Evolutionary conservation across 2,797 vertebrate genomes (phyloP).

Genomic region (Anas bernieri): DNA sequence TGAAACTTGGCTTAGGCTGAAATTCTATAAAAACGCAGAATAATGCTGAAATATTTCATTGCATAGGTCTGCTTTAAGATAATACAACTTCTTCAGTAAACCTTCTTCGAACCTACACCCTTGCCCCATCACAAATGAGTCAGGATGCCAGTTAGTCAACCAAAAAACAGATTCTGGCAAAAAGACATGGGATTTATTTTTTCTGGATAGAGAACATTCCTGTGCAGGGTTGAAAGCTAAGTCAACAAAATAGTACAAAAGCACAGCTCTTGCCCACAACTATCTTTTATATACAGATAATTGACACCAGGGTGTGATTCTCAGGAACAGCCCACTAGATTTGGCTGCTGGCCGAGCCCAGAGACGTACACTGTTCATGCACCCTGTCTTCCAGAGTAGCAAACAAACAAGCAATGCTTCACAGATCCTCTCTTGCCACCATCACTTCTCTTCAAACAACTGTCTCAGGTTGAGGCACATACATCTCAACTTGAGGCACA

Average conservation of each 20-base stretch:
- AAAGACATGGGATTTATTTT: slow-evolving; percentile 34
- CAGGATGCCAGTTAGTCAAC: slow-evolving; percentile 61
- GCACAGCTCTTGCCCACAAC: slow-evolving; percentile 26
- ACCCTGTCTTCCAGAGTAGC: not conserved
- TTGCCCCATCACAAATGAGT: slow-evolving; percentile 53
- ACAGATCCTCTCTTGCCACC: not conserved
- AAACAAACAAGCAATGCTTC: not conserved
- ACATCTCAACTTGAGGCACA: not conserved
- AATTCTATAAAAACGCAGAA: slow-evolving; percentile 34
- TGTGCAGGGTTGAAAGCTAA: slow-evolving; percentile 51
- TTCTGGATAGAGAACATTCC: slow-evolving; percentile 60
- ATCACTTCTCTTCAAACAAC: not conserved
- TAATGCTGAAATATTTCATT: slow-evolving; percentile 50
- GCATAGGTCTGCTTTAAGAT: slow-evolving; percentile 45
- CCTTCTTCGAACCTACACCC: slow-evolving; percentile 43
- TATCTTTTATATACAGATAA: slow-evolving; percentile 17
- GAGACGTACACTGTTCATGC: not conserved
- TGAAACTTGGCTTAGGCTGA: slow-evolving; percentile 1
- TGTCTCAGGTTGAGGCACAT: not conserved
- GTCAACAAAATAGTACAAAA: slow-evolving; percentile 59
- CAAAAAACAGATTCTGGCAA: slow-evolving; percentile 25
- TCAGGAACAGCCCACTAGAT: not conserved
- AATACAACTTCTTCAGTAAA: slow-evolving; percentile 60
- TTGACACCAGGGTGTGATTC: slow-evolving; percentile 52
- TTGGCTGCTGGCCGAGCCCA: not conserved